Evolutionary conservation across 2,113 vertebrate genomes (phyloP), one percentile per base, ranked within the genome.

Genomic region (Laterallus jamaicensis): DNA sequence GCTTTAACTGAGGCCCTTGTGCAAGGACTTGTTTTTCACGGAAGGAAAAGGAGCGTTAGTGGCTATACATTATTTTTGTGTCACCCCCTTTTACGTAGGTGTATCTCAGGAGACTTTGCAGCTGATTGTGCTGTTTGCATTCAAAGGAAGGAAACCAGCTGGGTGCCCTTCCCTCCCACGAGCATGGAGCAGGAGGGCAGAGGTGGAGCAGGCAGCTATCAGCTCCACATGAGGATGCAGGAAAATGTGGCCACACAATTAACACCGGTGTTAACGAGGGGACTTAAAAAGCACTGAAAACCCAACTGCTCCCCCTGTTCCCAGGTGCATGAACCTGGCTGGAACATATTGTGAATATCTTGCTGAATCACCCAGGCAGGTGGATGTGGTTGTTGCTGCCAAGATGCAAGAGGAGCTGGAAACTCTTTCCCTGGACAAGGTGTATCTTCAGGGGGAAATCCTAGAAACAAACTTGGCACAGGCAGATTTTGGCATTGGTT

Each of bases 101-200:
- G 28, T 47, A 11, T 82, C 93, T 93, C 90, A 26, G 86, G 92
- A 40, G 92, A 64, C 69, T 71, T 74, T 91, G 95, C 93, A 95
- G 95, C 95, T 95, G 93, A 88, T 80, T 82, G 92, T 93, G 92
- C 88, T 88, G 80, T 92, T 95, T 94, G 92, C 83, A 75, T 75
- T 78, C 42, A 83, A 22, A 96, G 95, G 95, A 94, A 95, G 95
- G 93, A 96, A 96, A 87, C 92, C 73, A 93, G 86, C 82, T 86
- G 91, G 91, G 77, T 94, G 88, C 82, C 86, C 82, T 92, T 93
- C 86, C 88, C 83, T 78, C 86, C 88, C 86, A 50, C 2, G 11
- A 77, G 79, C 76, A 40, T 1, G 1, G 44, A 1, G 6, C 4
- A 0, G 79, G 50, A 93, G 94, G 93, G 95, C 93, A 92, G 82